Percentiles rank a stretch among this genome's conserved stretches.
Conservation (phyloP, 37 sponge, comb jelly and placozoan species). For the Haliclona indistincta region DNA sequence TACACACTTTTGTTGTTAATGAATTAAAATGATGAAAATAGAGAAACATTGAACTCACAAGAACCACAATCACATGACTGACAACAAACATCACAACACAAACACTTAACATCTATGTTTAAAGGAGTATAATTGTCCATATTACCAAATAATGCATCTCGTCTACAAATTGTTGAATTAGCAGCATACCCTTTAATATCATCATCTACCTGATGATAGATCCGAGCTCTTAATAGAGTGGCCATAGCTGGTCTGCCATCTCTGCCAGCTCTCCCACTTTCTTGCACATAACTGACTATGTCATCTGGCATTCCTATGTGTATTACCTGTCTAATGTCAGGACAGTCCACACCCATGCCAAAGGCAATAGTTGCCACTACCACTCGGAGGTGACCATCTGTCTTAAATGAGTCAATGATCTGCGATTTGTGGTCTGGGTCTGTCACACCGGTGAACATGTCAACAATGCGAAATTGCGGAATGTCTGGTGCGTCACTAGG, state of each 20-base stretch:
- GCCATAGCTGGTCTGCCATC: slow-evolving; percentile 19
- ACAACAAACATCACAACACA: slow-evolving; percentile 25
- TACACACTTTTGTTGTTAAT: too few relatives aligned
- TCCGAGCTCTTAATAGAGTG: not conserved
- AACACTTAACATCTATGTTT: not conserved
- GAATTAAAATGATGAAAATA: too few relatives aligned
- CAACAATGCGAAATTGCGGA: slow-evolving; percentile 41
- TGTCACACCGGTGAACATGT: slow-evolving; percentile 59
- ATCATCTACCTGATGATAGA: not conserved
- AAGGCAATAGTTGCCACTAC: slow-evolving; percentile 48
- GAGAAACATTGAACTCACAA: not conserved
- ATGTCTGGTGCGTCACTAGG: slow-evolving; percentile 38
- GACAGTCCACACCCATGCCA: slow-evolving; percentile 58
- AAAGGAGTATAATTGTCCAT: slow-evolving; percentile 18
- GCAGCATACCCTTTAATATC: slow-evolving; percentile 5
- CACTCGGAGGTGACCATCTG: slow-evolving; percentile 15
- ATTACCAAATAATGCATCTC: slow-evolving; percentile 18
- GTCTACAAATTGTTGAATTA: slow-evolving; percentile 8
- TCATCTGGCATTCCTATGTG: slow-evolving; percentile 38
- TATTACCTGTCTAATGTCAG: slow-evolving; percentile 16
- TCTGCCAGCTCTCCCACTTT: slow-evolving; percentile 35
- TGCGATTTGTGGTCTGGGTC: slow-evolving; percentile 4
- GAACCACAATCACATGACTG: slow-evolving; percentile 1
- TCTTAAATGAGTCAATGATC: slow-evolving; percentile 23
- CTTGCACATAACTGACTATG: slow-evolving; percentile 32